A percentile compares a stretch with the other conserved stretches of the same genome.
Evolutionary conservation across 2,113 vertebrate species (phyloP).

Genomic region (Glareola pratincola): DNA sequence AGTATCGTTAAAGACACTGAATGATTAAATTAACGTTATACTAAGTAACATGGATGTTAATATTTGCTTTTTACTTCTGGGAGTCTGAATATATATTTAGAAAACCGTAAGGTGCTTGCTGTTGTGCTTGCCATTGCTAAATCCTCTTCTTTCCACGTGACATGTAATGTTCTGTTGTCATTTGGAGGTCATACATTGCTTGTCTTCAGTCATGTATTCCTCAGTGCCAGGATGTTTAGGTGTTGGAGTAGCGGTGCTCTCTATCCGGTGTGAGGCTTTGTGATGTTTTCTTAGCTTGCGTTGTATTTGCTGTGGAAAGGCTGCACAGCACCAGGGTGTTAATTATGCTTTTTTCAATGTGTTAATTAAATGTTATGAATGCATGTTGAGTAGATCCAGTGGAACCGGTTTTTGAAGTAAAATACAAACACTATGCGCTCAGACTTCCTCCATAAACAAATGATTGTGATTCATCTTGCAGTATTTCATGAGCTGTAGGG

Average conservation of each 20-base stretch:
- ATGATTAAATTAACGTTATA: background rate
- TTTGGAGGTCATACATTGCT: background rate
- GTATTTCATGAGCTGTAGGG: background rate
- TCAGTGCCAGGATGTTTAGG: background rate
- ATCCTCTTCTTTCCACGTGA: background rate
- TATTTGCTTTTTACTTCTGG: background rate
- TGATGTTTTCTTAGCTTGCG: constrained; percentile 4
- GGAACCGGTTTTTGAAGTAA: constrained; percentile 45
- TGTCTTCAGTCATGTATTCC: background rate
- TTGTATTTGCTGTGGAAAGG: background rate
- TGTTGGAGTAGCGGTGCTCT: background rate
- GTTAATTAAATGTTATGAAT: constrained; percentile 58
- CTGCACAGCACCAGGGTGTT: constrained; percentile 31
- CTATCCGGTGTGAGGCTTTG: background rate
- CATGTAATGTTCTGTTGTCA: background rate
- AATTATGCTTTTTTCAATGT: constrained; percentile 54
- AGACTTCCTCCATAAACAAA: constrained; percentile 60
- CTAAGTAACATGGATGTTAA: background rate
- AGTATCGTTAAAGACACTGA: background rate
- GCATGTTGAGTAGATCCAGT: constrained; percentile 29
- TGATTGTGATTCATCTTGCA: constrained; percentile 45
- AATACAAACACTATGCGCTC: background rate
- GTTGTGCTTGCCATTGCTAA: background rate
- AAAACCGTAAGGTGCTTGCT: background rate
- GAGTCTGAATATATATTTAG: background rate